These are phyloP conservation scores for Alectura lathami DNA, from an alignment of 2,113 vertebrate species.

Conservation along the genomic window DNA sequence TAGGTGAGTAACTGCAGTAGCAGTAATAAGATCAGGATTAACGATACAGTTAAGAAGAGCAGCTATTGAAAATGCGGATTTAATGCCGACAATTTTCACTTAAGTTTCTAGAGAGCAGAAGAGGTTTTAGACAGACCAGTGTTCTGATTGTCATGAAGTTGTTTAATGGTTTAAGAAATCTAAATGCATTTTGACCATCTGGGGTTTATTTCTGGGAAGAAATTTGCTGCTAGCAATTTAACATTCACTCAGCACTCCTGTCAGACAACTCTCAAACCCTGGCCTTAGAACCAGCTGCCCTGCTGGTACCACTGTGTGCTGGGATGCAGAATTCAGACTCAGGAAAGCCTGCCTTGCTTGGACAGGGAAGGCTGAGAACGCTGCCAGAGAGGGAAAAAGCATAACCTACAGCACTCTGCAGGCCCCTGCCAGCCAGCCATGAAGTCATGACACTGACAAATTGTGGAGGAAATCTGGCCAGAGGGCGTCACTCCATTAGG, in stretches of 20 bases:
- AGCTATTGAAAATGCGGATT: constrained; percentile 40
- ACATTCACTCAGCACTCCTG: constrained; percentile 5
- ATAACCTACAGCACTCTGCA: neutral
- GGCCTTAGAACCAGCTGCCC: neutral
- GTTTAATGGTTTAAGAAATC: constrained; percentile 21
- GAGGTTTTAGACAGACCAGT: constrained; percentile 20
- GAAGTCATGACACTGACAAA: neutral
- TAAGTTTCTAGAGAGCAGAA: constrained; percentile 40
- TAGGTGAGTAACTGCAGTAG: constrained; percentile 49
- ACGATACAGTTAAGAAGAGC: constrained; percentile 29
- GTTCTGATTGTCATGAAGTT: constrained; percentile 27
- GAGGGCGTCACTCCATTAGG: neutral
- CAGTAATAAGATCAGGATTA: constrained; percentile 30
- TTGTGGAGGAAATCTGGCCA: neutral
- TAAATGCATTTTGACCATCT: constrained; percentile 26
- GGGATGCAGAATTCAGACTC: neutral
- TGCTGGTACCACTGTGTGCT: neutral
- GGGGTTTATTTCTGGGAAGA: constrained; percentile 2
- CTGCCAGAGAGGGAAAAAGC: neutral
- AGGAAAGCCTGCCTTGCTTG: neutral
- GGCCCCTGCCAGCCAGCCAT: neutral
- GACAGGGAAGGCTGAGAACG: neutral
- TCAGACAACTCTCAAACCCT: constrained; percentile 18
- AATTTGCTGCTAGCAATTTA: constrained; percentile 51
- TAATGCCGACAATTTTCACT: constrained; percentile 27